Evolutionary conservation across 2,797 vertebrate species (phyloP).

Genomic region (Chaenodraco wilsoni): DNA sequence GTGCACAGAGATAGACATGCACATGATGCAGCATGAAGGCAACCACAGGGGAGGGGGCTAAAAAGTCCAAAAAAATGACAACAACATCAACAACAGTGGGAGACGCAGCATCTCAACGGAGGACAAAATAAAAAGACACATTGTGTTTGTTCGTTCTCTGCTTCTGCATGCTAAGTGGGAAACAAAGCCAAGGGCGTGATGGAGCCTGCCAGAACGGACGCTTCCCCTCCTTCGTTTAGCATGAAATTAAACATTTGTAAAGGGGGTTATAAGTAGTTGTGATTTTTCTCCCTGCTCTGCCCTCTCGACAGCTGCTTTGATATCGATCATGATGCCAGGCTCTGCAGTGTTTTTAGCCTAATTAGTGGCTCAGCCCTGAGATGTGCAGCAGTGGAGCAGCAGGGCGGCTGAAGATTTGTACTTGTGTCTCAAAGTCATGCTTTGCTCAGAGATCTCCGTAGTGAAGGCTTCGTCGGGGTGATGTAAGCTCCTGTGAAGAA

Average conservation of each 20-base stretch:
- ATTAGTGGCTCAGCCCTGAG: constrained; percentile 79
- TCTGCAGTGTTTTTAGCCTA: constrained; percentile 80
- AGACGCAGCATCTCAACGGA: constrained; percentile 60
- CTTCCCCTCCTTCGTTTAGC: constrained; percentile 75
- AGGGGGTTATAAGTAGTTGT: constrained; percentile 71
- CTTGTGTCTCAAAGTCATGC: constrained; percentile 65
- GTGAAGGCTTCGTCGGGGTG: constrained; percentile 31
- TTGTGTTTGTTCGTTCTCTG: constrained; percentile 62
- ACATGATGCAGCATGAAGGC: constrained; percentile 32
- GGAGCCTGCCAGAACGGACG: constrained; percentile 64
- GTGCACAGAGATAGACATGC: constrained; percentile 43
- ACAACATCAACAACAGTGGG: constrained; percentile 63
- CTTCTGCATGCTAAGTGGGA: constrained; percentile 73
- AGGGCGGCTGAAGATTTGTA: constrained; percentile 58
- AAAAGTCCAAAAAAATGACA: constrained; percentile 52
- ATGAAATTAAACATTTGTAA: constrained; percentile 57
- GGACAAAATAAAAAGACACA: constrained; percentile 70
- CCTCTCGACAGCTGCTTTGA: constrained; percentile 81
- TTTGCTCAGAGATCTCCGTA: constrained; percentile 58
- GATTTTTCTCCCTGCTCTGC: constrained; percentile 52
- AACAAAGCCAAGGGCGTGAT: constrained; percentile 72
- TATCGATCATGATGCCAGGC: constrained; percentile 79
- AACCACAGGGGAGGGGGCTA: constrained; percentile 52
- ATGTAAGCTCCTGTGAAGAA: constrained; percentile 37
- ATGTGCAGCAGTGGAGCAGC: constrained; percentile 67